A percentile compares a stretch with the other conserved stretches of the same genome.
Conservation (phyloP, 1,140 invertebrate genomes). For the Drosophila kanapiae region DNA sequence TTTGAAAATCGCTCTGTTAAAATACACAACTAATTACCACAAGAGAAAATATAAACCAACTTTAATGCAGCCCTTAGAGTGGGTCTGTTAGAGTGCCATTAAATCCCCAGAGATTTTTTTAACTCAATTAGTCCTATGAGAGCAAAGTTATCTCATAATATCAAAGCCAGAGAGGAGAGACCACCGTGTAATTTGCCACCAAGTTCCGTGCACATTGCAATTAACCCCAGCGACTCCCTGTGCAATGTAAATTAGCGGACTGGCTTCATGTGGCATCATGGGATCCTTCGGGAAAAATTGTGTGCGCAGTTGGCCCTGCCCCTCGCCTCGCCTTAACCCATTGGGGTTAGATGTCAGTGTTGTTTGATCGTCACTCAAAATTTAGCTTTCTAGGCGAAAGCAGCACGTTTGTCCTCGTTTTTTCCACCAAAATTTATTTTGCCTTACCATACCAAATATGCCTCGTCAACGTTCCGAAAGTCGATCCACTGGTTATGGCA, state of each 20-base stretch:
- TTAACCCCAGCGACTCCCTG: slow-evolving; percentile 6
- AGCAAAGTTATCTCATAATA: neutral
- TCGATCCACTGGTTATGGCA: slow-evolving; percentile 2
- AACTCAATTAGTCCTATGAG: slow-evolving; percentile 1
- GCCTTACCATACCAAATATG: slow-evolving; percentile 30
- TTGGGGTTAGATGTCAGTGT: slow-evolving; percentile 1
- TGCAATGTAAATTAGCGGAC: slow-evolving; percentile 1
- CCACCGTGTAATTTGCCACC: neutral
- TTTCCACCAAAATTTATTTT: slow-evolving; percentile 6
- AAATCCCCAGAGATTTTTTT: neutral
- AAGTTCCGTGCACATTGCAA: slow-evolving; percentile 22
- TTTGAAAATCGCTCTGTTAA: no score
- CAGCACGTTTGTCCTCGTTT: slow-evolving; percentile 11
- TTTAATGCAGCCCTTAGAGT: neutral
- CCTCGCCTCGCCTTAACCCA: neutral
- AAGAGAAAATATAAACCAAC: neutral
- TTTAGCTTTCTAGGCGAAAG: slow-evolving; percentile 27
- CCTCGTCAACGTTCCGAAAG: slow-evolving; percentile 62
- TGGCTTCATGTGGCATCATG: neutral
- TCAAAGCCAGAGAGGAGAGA: neutral
- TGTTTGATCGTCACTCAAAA: slow-evolving; percentile 49
- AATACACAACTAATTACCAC: no score
- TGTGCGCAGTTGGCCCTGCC: slow-evolving; percentile 13
- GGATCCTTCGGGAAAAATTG: neutral
- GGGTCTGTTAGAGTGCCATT: no score